Evolutionary conservation across 2,888 invertebrate species (phyloP), one percentile per base, ranked within the genome.

Genomic region (Drosophila mimetica): DNA sequence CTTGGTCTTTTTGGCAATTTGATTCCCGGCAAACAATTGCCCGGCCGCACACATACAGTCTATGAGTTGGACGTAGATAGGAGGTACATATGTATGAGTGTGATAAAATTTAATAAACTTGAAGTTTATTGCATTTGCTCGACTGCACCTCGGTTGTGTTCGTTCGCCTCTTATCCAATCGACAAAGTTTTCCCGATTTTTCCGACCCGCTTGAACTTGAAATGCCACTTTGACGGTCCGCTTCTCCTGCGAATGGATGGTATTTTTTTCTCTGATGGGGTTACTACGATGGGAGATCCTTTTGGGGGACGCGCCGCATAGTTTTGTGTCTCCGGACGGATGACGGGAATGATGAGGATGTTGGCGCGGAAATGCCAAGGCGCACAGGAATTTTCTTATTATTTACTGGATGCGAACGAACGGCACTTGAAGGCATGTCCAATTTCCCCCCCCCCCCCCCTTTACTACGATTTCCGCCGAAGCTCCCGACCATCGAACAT

Each of bases 341-440:
- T 64, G 60, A 44, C 54, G 67, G 48, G 34, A 22, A 58, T 54
- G 67, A 65, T 57, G 52, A 59, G 50, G 34, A 60, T 58, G 71
- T 71, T 79, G 74, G 67, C 70, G 72, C 60, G 64, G 42, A 64
- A 64, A 86, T 82, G 75, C 82, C 82, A 77, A 71, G 48, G 78
- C 76, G 78, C 50, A 77, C 74, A 78, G 86, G 82, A 83, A 83
- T 83, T 83, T 86, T 75, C 84, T 77, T 86, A 86, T 83, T 83
- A 83, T 80, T 63, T 73, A 76, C 63, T 76, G 78, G 81, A 80
- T 71, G 75, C 55, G 71, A 71, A 47, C 36, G 41, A 53, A 58
- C 58, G 64, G 46, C 47, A 79, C 63, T 76, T 58, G 46, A 47
- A 58, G 64, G 46, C 67, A 67, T 57, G 57, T 64, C 63, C 63